Conservation (phyloP, 2,113 vertebrate species). For the Sterna hirundo region DNA sequence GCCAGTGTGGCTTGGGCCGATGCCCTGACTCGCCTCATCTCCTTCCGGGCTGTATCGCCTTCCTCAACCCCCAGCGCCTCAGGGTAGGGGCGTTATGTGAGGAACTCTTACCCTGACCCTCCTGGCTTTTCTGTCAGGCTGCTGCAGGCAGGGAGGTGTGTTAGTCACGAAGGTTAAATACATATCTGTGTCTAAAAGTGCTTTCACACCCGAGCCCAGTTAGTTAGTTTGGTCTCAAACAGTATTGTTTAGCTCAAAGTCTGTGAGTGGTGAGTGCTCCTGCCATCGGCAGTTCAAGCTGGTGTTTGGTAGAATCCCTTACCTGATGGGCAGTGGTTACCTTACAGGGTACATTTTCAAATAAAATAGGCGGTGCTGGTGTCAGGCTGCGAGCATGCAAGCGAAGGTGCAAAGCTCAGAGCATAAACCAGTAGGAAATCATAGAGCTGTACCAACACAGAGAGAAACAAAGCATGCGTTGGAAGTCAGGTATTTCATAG, state of each 20-base stretch:
- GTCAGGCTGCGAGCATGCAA: background rate
- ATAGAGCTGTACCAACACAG: background rate
- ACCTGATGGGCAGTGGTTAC: accelerated
- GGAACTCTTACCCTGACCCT: background rate
- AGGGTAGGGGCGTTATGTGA: no score
- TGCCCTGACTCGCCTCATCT: accelerated
- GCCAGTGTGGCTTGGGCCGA: accelerated
- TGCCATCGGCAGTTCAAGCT: background rate
- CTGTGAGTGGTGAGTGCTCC: background rate
- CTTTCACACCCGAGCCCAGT: accelerated
- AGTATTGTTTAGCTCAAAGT: background rate
- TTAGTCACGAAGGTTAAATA: background rate
- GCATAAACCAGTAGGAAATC: background rate
- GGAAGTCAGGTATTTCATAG: background rate
- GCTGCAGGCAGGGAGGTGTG: accelerated
- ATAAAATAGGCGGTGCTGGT: background rate
- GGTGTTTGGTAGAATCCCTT: background rate
- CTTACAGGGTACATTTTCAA: no score
- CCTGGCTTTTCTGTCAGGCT: background rate
- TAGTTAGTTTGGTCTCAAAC: background rate
- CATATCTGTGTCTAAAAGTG: background rate
- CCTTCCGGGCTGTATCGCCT: accelerated
- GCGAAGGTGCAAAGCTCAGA: background rate
- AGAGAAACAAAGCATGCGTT: background rate
- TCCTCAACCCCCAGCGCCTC: accelerated